These are phyloP conservation scores for Phasianus colchicus DNA, from an alignment of 2,113 vertebrate species.

Conservation along the genomic window DNA sequence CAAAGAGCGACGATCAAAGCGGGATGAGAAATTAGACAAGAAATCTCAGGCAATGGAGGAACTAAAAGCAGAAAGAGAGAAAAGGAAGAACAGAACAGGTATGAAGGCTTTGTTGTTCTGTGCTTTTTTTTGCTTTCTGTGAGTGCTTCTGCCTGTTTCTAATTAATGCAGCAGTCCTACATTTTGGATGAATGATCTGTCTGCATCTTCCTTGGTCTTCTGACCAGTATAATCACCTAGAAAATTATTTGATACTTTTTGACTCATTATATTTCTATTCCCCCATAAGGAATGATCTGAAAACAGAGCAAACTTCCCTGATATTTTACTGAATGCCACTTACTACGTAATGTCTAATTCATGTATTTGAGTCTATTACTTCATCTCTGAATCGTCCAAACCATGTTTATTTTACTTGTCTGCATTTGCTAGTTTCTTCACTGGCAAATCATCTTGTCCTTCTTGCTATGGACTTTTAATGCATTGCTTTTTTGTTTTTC, in stretches of 20 bases:
- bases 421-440: not conserved
- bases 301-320: not conserved
- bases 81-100: conserved; percentile 98
- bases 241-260: not conserved
- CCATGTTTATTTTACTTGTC: not conserved
- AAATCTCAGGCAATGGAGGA: conserved; percentile 99
- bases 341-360: not conserved
- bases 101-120: not conserved
- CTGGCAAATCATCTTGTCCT: not conserved
- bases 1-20: conserved; percentile 95
- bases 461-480: not conserved
- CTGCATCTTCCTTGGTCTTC: not conserved
- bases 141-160: not conserved
- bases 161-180: not conserved
- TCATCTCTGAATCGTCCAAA: not conserved
- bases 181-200: not conserved
- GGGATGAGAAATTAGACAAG: conserved; percentile 97
- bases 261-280: not conserved
- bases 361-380: not conserved
- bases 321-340: not conserved
- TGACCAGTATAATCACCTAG: not conserved
- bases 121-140: not conserved
- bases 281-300: not conserved
- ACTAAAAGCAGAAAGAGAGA: conserved; percentile 95
- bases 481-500: not conserved